Evolutionary conservation across 2,797 vertebrate species (phyloP).

Genomic region (Nyctalus aviator): DNA sequence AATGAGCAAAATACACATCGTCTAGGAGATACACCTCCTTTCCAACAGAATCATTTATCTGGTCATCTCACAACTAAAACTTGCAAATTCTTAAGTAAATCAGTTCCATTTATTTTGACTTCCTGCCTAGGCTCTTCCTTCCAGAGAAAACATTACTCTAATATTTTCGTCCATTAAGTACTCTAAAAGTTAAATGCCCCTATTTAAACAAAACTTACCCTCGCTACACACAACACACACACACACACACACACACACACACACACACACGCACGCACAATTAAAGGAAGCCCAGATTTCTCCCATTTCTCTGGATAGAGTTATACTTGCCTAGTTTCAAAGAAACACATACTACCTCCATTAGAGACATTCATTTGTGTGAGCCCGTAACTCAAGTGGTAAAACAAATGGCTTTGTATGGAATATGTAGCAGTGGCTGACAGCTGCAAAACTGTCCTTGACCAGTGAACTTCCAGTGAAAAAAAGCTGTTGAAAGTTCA

Average conservation of each 20-base stretch:
- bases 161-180: conserved; percentile 78
- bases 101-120: conserved; percentile 74
- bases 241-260: not conserved
- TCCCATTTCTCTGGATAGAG: conserved; percentile 2
- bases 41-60: conserved; percentile 67
- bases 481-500: conserved; percentile 91
- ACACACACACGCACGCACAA: not conserved
- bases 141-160: conserved; percentile 78
- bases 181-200: conserved; percentile 71
- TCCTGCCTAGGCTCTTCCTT: conserved; percentile 71
- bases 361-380: conserved; percentile 22
- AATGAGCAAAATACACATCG: conserved; percentile 59
- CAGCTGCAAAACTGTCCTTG: conserved; percentile 78
- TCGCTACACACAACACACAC: not conserved
- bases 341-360: not conserved
- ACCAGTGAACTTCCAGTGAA: conserved; percentile 81
- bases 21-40: not conserved
- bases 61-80: conserved; percentile 65
- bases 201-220: conserved; percentile 65
- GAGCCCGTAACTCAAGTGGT: conserved; percentile 58
- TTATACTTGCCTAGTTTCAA: not conserved
- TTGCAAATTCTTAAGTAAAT: conserved; percentile 79
- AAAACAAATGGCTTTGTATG: conserved; percentile 37
- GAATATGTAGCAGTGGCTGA: not conserved
- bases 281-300: not conserved